phyloP scores from a whole-genome alignment of 2,797 vertebrate species.

The Coilia nasus region DNA sequence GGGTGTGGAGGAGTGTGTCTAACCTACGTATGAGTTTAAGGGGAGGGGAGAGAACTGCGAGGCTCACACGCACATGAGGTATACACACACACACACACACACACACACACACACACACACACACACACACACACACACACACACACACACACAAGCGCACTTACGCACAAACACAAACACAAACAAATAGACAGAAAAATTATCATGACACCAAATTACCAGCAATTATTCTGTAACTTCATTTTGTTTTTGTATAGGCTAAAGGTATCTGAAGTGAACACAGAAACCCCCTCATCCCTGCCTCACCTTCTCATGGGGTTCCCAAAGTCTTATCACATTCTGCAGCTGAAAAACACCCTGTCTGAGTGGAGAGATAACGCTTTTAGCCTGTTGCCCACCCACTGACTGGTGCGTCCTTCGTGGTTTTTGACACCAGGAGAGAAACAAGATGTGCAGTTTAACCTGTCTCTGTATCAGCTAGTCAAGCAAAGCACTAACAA shows the following conservation, averaged over 20 bases:
- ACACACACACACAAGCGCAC: conserved; percentile 15
- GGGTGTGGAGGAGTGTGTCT: background rate
- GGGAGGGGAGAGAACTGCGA: background rate
- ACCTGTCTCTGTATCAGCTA: no score
- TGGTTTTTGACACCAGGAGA: background rate
- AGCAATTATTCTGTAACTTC: background rate
- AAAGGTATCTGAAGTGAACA: background rate
- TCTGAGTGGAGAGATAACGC: background rate
- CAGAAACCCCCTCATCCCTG: background rate
- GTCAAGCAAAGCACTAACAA: no score
- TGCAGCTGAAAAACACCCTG: conserved; percentile 18
- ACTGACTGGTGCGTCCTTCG: background rate
- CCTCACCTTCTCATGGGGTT: background rate
- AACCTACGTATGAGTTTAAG: background rate
- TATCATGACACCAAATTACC: background rate
- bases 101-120: background rate
- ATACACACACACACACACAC: background rate
- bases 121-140: conserved; percentile 10
- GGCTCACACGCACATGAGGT: background rate
- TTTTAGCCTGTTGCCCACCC: background rate
- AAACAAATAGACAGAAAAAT: background rate
- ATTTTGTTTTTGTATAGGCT: background rate
- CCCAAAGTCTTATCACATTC: background rate
- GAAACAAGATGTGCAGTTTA: background rate
- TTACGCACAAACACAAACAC: conserved; percentile 15